Base-by-base conservation (phyloP, 2,797 vertebrate species). In the Ptychadena robeensis region DNA sequence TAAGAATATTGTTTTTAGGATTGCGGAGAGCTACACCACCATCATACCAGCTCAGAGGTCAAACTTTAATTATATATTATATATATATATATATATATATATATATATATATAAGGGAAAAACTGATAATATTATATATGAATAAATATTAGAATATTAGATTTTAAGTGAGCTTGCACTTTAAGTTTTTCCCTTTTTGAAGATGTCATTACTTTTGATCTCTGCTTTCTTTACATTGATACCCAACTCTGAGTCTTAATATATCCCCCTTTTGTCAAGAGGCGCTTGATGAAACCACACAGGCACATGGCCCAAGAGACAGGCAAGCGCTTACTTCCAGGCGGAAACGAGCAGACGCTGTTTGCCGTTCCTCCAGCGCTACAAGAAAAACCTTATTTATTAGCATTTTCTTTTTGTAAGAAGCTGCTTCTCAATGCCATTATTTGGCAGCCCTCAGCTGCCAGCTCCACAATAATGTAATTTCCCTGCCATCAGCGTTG, bases 361-460 rank as follows among this genome's bases (percentile, higher is more conserved):
- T 65, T 53, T n/a, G 15, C 61, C 11, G 27, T 82, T 75, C 25
- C 71, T 67, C 9, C 9, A 68, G 37, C n/a, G 32, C 71, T 67
- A 18, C 9, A 73, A 64, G 61, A 69, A 77, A n/a, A 69, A 73
- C 74, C 44, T 66, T 44, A 74, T 79, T 72, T 79, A 83, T 79
- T 84, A 74, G 61, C 70, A 73, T 78, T 61, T 79, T 67, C 63
- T 82, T 68, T 84, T 59, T 83, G 61, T 73, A 63, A 72, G 15
- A 67, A 59, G 83, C 32, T 76, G 76, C 25, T 68, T 30, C 0
- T 75, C 34, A 70, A 57, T 85, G 57, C 48, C 73, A 72, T 73
- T 0, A 0, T 15, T 0, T 84, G 72, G 74, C 68, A 53, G 32
- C 73, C 73, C 73, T 82, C 70, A 83, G 80, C 80, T 79, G 44